Evolutionary conservation across 2,113 vertebrate species (phyloP).

Genomic region (Apodemus sylvaticus): DNA sequence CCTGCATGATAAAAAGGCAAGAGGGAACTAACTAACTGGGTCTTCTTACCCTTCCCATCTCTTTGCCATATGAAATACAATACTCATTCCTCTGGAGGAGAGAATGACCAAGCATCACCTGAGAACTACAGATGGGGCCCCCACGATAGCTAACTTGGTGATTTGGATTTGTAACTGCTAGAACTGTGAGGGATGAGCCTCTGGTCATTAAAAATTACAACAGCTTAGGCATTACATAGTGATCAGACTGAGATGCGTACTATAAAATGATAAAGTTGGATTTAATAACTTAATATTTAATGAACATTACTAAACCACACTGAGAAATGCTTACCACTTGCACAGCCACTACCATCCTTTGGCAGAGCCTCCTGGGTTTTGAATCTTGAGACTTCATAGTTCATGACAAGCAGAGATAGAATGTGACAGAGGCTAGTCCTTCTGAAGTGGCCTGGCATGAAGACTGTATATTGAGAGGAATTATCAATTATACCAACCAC

Average conservation of each 20-base stretch:
- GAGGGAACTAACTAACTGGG: background rate
- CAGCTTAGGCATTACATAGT: background rate
- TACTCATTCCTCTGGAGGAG: too few relatives aligned
- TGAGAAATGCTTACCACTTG: background rate
- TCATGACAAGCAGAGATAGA: background rate
- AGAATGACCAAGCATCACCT: background rate
- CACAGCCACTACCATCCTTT: background rate
- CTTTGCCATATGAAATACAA: background rate
- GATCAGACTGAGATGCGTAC: background rate
- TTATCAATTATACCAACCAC: background rate
- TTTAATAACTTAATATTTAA: constrained; percentile 14
- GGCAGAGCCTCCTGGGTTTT: background rate
- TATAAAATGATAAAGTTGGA: background rate
- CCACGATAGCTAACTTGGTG: background rate
- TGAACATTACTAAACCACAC: background rate
- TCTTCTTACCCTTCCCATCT: background rate
- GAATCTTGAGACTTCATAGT: background rate
- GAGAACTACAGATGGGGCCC: background rate
- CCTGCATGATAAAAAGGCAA: background rate
- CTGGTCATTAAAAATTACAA: background rate
- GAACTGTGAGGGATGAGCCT: background rate
- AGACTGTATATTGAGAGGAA: background rate
- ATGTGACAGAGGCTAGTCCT: background rate
- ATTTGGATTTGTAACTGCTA: background rate
- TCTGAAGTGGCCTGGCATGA: background rate